phyloP scores from a whole-genome alignment of 30 jellyfish, hydroid and myxozoan species.

The Aurelia coerulea region DNA sequence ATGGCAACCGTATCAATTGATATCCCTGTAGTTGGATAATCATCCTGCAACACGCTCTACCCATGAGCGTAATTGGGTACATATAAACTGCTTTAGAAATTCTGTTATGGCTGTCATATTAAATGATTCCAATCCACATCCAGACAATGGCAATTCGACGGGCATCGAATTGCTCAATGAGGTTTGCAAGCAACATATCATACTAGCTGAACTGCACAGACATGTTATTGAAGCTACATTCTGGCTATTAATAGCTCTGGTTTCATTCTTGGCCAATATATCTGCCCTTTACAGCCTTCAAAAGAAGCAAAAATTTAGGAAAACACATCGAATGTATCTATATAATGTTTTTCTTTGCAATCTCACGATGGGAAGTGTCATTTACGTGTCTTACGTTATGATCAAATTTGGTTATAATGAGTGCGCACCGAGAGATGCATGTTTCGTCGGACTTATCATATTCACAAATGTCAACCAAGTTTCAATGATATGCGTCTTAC shows the following conservation, averaged over 20 bases:
- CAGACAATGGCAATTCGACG: too few species aligned
- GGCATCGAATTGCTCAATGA: too few species aligned
- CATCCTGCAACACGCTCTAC: too few species aligned
- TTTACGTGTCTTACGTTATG: not conserved
- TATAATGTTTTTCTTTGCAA: slow-evolving; percentile 53
- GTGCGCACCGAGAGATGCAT: slow-evolving; percentile 31
- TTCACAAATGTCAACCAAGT: slow-evolving; percentile 46
- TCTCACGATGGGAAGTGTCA: slow-evolving; percentile 44
- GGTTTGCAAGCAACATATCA: not conserved
- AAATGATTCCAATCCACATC: too few species aligned
- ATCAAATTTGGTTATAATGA: slow-evolving; percentile 13
- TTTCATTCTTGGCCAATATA: slow-evolving; percentile 18
- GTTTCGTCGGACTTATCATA: slow-evolving; percentile 21
- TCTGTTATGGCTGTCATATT: too few species aligned
- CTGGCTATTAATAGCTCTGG: slow-evolving; percentile 44
- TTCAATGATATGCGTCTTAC: slow-evolving; percentile 44
- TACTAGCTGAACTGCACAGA: slow-evolving; percentile 2
- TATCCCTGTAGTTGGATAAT: too few species aligned
- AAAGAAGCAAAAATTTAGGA: slow-evolving; percentile 7
- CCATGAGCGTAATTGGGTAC: too few species aligned
- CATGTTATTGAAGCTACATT: slow-evolving; percentile 19
- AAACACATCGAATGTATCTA: slow-evolving; percentile 36
- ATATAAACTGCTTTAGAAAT: too few species aligned
- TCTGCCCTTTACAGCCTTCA: slow-evolving; percentile 31
- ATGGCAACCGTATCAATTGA: too few species aligned